phyloP scores from a whole-genome alignment of 2,888 invertebrate genomes.

The Nemotelus pantherinus region DNA sequence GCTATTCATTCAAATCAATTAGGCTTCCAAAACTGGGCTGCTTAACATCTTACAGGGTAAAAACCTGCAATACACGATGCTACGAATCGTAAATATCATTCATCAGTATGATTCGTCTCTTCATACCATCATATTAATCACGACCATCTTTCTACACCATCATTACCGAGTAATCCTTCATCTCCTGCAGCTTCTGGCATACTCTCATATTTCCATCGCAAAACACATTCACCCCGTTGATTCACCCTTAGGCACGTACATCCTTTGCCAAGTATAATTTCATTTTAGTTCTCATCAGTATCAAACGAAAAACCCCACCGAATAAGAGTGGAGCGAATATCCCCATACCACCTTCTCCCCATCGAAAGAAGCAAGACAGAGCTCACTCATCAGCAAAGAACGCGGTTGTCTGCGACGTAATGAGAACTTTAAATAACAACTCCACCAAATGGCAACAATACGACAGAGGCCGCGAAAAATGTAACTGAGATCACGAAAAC shows the following conservation, averaged over 20 bases:
- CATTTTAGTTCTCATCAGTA: conserved; percentile 36
- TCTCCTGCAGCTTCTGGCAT: background rate
- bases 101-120: background rate
- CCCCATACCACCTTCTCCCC: too few species aligned
- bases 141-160: background rate
- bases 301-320: conserved; percentile 12
- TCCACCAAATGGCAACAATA: conserved; percentile 9
- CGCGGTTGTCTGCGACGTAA: conserved; percentile 4
- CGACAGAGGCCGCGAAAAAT: conserved; percentile 27
- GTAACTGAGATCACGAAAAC: background rate
- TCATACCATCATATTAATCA: background rate
- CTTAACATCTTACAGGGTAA: too few species aligned
- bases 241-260: conserved; percentile 44
- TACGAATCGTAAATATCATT: too few species aligned
- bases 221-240: conserved; percentile 44
- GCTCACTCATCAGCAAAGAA: conserved; percentile 5
- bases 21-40: too few species aligned
- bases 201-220: conserved; percentile 38
- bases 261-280: conserved; percentile 42
- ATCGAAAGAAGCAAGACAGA: conserved; percentile 9
- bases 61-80: too few species aligned
- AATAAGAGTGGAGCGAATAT: too few species aligned
- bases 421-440: conserved; percentile 31
- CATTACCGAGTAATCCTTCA: background rate
- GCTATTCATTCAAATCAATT: too few species aligned